Evolutionary conservation across 2,888 invertebrate genomes (phyloP), one percentile per base, ranked within the genome.

Genomic region (Chrysolina oricalcia): DNA sequence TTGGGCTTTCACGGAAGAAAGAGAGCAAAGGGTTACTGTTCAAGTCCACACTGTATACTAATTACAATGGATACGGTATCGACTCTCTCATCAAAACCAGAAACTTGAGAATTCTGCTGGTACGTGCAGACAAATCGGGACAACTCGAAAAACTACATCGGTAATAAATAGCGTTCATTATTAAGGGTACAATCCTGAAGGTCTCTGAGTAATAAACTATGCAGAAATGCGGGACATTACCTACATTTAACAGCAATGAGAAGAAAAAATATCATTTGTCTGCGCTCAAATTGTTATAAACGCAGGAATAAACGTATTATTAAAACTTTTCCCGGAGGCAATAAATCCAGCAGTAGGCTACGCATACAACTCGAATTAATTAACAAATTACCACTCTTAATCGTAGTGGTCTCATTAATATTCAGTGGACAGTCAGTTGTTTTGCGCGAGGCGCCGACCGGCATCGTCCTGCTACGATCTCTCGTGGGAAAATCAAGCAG

Each of bases 401-500:
- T 82, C 83, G 83, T 81, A 80, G 82, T 81, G 77, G 78, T 70
- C 83, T 86, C 83, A 85, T 86, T 82, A 85, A 85, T 85, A 86
- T 85, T 85, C 85, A 82, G 78, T 72, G 81, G 83, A 81, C 82
- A 81, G 80, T 81, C 82, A 78, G 83, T 81, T 83, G 81, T 81
- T 80, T 81, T 82, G 83, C 81, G 82, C 82, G 82, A 82, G 83
- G 83, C 83, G 83, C 82, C 82, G 83, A 73, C 73, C 50, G 67
- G 41, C 64, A 72, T 56, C 74, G 72, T 64, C 69, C 71, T 64
- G 64, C 71, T 64, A 48, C 63, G 71, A 71, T 65, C 53, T 71
- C 71, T 71, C 77, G 87, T 87, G 87, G 87, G 87, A 87, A 88
- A 86, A 86, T 85, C 83, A 80, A 81, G 87, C 87, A 87, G 87